Conservation (phyloP, 2,888 invertebrate species). For the Chrysolina americana region DNA sequence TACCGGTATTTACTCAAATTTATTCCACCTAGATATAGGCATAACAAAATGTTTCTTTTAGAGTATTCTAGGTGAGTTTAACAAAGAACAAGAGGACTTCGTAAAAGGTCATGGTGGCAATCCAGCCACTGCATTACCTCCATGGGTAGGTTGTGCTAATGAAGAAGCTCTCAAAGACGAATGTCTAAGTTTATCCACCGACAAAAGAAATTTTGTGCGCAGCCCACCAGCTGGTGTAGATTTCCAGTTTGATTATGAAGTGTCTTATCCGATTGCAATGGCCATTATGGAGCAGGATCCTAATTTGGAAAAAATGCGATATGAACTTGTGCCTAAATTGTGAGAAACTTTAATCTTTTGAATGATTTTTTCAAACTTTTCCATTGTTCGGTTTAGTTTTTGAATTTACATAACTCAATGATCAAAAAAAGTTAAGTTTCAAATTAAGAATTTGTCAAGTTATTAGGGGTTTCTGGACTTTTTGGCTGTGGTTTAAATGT, state of each 20-base stretch:
- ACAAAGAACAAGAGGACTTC: slow-evolving; percentile 97
- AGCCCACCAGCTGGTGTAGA: slow-evolving; percentile 96
- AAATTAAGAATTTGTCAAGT: no score
- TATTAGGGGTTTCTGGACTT: no score
- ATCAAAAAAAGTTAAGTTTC: no score
- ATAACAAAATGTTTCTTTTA: slow-evolving; percentile 66
- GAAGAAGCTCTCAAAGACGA: slow-evolving; percentile 95
- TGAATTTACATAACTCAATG: neutral
- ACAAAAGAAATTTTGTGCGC: slow-evolving; percentile 97
- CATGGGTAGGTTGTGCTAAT: slow-evolving; percentile 97
- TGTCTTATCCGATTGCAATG: slow-evolving; percentile 93
- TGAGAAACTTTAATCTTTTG: slow-evolving; percentile 72
- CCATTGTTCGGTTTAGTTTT: neutral
- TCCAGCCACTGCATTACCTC: slow-evolving; percentile 82
- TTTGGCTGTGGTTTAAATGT: no score
- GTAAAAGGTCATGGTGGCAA: slow-evolving; percentile 87
- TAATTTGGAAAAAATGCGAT: slow-evolving; percentile 98
- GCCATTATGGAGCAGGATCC: slow-evolving; percentile 96
- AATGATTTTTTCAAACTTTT: neutral
- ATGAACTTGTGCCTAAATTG: slow-evolving; percentile 99
- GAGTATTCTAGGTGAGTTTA: slow-evolving; percentile 97
- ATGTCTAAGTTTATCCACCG: slow-evolving; percentile 93
- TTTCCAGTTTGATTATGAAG: slow-evolving; percentile 95
- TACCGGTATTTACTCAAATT: slow-evolving; percentile 1
- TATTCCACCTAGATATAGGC: slow-evolving; percentile 4